phyloP scores from a whole-genome alignment of 2,797 vertebrate genomes.

The Amphiprion clarkii region DNA sequence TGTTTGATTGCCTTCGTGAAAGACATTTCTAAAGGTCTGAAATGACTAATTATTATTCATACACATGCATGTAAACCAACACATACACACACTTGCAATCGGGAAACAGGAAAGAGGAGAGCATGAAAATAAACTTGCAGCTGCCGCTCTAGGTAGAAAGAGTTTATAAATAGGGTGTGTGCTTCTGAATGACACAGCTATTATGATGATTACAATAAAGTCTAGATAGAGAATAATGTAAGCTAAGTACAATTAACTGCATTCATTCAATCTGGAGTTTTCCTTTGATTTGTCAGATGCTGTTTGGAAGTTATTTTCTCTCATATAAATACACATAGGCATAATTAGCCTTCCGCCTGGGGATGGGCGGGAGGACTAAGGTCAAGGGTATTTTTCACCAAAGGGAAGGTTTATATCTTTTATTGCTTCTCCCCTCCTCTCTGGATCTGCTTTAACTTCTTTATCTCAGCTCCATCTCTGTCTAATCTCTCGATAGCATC shows the following conservation, averaged over 20 bases:
- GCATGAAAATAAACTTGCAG: conserved; percentile 37
- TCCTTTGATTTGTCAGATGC: conserved; percentile 1
- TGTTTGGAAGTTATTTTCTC: neutral
- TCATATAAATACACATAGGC: conserved; percentile 11
- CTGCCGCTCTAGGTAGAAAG: conserved; percentile 14
- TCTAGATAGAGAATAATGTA: conserved; percentile 13
- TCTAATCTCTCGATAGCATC: conserved; percentile 58
- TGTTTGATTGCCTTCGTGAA: conserved; percentile 39
- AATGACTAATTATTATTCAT: conserved; percentile 30
- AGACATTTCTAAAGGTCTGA: conserved; percentile 45
- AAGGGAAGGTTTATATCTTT: conserved; percentile 12
- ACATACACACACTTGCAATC: conserved; percentile 2
- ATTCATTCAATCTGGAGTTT: conserved; percentile 14
- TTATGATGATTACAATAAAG: conserved; percentile 10
- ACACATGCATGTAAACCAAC: neutral
- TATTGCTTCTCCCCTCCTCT: conserved; percentile 26
- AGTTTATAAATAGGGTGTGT: conserved; percentile 32
- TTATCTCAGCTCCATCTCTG: conserved; percentile 50
- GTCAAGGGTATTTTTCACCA: conserved; percentile 42
- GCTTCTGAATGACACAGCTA: conserved; percentile 20
- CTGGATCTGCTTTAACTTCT: conserved; percentile 17
- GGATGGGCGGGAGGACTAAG: neutral
- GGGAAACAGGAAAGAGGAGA: conserved; percentile 19
- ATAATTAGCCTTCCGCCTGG: conserved; percentile 23
- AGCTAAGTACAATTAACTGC: conserved; percentile 22